phyloP scores from a whole-genome alignment of 2,113 vertebrate genomes.

The Meriones unguiculatus region DNA sequence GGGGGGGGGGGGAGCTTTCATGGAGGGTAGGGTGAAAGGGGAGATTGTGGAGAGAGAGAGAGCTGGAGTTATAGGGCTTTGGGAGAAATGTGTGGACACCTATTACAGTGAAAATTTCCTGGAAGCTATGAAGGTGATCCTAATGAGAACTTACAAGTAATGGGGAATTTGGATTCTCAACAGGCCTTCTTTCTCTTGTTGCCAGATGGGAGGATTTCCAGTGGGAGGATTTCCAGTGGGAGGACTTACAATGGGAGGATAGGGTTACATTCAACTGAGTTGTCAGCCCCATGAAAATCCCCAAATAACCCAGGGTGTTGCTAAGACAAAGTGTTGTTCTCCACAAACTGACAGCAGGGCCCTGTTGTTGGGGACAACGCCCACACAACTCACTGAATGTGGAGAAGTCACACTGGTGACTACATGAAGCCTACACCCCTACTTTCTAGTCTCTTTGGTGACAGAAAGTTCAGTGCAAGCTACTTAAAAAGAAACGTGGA shows the following conservation, averaged over 20 bases:
- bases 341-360: not conserved
- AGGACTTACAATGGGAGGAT: not conserved
- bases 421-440: not conserved
- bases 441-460: not conserved
- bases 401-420: not conserved
- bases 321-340: not conserved
- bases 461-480: not conserved
- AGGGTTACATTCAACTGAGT: not conserved
- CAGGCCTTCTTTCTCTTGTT: not conserved
- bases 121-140: not conserved
- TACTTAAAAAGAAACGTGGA: not conserved
- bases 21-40: not conserved
- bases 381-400: not conserved
- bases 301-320: not conserved
- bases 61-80: not conserved
- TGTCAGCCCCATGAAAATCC: not conserved
- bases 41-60: too few relatives aligned
- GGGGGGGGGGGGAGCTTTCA: fast-evolving
- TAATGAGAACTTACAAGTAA: not conserved
- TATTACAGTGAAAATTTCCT: not conserved
- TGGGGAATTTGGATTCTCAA: not conserved
- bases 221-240: not conserved
- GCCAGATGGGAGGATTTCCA: not conserved
- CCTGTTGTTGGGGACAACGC: not conserved
- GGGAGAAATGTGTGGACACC: not conserved